Base-by-base conservation (phyloP, 2,888 invertebrate species). In the Omphaloscelis lunosa region DNA sequence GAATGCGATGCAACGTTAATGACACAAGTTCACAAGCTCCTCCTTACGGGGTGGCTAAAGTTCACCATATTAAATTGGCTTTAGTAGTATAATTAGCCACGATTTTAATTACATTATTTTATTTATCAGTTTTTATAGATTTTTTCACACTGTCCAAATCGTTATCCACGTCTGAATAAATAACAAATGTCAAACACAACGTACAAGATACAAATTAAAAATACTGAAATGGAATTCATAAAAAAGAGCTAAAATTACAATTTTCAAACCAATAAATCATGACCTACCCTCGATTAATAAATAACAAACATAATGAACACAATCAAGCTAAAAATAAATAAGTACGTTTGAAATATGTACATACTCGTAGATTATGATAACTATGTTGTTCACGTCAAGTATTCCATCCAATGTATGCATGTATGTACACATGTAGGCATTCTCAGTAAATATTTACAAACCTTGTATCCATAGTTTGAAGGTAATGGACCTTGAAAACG, bases 401-500 rank as follows among this genome's bases (percentile, higher is more conserved):
- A 79, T 65, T 69, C 34, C 61, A 65, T 48, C n/a, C 29, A 45
- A 59, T 45, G 11, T 17, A 34, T 1, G 29, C 48, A 69, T 61
- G 56, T 34, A 69, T 61, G 56, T 34, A 34, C n/a, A 45, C 48
- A 69, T 62, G 51, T 70, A 59, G 20, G 56, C 45, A 51, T n/a
- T 51, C 12, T n/a, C 27, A 67, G 29, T 9, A 7, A 34, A 81
- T 78, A 66, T 82, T 81, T 69, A 81, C 59, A 81, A 81, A 77
- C 56, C 58, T 70, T 58, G 51, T 51, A 66, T n/a, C 48, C 27
- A 61, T 51, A 58, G 61, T 70, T 66, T 56, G 82, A 48, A 12
- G 63, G 67, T 77, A 78, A 76, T 80, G 58, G 63, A 80, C 66
- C 70, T 67, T 74, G 51, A 74, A 66, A 82, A 84, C n/a, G 39